These are phyloP conservation scores for Rhinogobio ventralis DNA, from an alignment of 2,797 vertebrate genomes.

Conservation along the genomic window DNA sequence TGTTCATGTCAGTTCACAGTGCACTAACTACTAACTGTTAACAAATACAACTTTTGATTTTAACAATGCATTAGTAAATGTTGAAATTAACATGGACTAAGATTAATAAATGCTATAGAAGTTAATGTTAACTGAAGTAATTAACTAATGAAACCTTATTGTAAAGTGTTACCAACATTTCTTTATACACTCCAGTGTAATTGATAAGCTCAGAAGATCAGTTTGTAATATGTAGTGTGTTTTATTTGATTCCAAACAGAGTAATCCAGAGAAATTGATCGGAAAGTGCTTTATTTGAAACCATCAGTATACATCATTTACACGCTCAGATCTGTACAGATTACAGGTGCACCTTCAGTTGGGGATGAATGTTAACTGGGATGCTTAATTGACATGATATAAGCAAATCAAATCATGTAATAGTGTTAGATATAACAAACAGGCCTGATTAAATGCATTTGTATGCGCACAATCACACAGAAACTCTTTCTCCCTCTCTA, in stretches of 20 bases:
- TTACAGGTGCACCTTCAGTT: conserved; percentile 46
- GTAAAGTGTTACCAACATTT: neutral
- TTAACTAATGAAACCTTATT: no score
- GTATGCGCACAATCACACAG: conserved; percentile 34
- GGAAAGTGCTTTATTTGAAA: conserved; percentile 46
- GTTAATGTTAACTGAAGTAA: no score
- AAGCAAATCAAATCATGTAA: conserved; percentile 20
- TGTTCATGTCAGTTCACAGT: no score
- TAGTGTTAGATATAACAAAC: conserved; percentile 25
- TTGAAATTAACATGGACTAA: no score
- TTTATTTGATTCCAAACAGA: neutral
- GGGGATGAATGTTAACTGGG: conserved; percentile 15
- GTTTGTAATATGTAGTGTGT: neutral
- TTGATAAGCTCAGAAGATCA: neutral
- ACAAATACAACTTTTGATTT: no score
- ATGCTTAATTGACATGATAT: conserved; percentile 44
- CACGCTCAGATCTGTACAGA: conserved; percentile 38
- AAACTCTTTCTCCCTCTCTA: conserved; percentile 31
- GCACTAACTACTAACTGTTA: no score
- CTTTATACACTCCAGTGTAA: neutral
- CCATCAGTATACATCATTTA: conserved; percentile 56
- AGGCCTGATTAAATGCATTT: conserved; percentile 40
- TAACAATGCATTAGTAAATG: no score
- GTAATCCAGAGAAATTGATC: neutral
- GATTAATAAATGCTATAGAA: no score